Conservation (phyloP, 1,140 invertebrate species). For the Agrilus planipennis region DNA sequence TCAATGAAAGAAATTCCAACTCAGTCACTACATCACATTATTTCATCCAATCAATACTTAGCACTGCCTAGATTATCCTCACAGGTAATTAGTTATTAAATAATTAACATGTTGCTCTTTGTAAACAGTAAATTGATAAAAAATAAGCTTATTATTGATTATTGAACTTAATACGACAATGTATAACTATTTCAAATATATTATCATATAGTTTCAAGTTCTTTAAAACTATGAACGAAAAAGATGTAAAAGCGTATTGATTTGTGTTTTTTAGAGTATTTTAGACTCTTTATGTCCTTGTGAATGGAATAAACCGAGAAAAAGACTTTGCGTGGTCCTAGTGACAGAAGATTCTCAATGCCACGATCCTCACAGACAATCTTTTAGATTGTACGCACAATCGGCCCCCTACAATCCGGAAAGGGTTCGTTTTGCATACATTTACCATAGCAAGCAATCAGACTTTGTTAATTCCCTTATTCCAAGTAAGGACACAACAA, state of each 20-base stretch:
- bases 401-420: slow-evolving; percentile 49
- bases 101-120: no score
- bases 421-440: slow-evolving; percentile 72
- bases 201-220: slow-evolving; percentile 6
- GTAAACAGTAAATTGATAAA: no score
- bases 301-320: slow-evolving; percentile 67
- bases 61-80: slow-evolving; percentile 81
- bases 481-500: slow-evolving; percentile 35
- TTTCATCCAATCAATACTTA: slow-evolving; percentile 80
- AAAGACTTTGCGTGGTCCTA: slow-evolving; percentile 77
- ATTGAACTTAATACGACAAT: slow-evolving; percentile 2
- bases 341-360: slow-evolving; percentile 57
- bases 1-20: slow-evolving; percentile 82
- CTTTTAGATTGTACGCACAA: slow-evolving; percentile 56
- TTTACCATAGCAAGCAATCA: slow-evolving; percentile 72
- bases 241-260: slow-evolving; percentile 1
- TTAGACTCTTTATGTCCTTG: slow-evolving; percentile 81
- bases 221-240: no score
- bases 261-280: slow-evolving; percentile 40
- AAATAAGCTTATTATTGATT: no score
- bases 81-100: slow-evolving; percentile 51
- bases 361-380: slow-evolving; percentile 46
- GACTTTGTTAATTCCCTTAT: slow-evolving; percentile 68
- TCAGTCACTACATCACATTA: slow-evolving; percentile 75
- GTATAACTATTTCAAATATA: no score